Evolutionary conservation across 1,140 invertebrate genomes (phyloP), one percentile per base, ranked within the genome.

Genomic region (Leptinotarsa lineolata): DNA sequence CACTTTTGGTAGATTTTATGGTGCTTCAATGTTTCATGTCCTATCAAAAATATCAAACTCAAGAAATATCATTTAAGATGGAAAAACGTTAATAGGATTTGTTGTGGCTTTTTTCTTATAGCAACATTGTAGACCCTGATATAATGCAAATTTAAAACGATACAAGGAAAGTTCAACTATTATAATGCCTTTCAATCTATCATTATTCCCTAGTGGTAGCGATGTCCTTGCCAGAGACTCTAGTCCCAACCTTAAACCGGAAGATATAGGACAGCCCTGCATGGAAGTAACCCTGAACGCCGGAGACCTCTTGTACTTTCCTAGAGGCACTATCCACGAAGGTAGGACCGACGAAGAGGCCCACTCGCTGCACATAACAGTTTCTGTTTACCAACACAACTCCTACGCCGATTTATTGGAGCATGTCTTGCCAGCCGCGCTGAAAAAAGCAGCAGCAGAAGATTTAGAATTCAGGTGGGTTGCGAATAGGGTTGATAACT

Each of bases 301-400:
- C 20, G 97, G 97, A 1, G 97, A 99, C 84, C 81, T 99, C 68
- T 85, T 99, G 0, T 99, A 99, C 84, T 92, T 94, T 79, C 97
- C 96, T 15, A 86, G 97, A 64, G 97, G 97, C 11, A 93, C 90
- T 44, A 97, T 99, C 74, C 97, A 99, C 86, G 96, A 98, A 86
- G 96, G 91, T 3, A 84, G 89, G 68, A 93, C 95, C 16, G 85
- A 92, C 70, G 89, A 91, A 61, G 86, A 89, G 4, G 83, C 87
- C 48, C 95, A 98, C 86, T 98, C 96, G 16, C 87, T 98, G 1
- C 97, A 99, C 84, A 90, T 98, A 0, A 98, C 97, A 0, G 84
- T 99, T 2, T 98, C 96, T 22, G 91, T 93, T 73, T 97, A 95
- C 83, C 97, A 99, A 83, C 92, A 92, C 79, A 96, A 97, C 81